phyloP scores from a whole-genome alignment of 1,140 invertebrate genomes.

The Nephila pilipes region DNA sequence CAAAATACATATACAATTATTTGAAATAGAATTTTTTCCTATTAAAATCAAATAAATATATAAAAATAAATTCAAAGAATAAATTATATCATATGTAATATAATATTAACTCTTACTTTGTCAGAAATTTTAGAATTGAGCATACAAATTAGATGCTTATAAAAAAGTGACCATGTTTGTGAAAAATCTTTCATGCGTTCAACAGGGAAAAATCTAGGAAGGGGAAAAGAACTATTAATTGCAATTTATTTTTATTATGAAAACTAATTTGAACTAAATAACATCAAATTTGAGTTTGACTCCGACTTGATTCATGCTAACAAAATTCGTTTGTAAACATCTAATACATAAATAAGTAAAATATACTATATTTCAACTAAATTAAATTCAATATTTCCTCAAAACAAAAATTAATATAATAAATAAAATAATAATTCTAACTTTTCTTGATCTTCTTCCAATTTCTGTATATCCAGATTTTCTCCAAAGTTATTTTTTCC shows the following conservation, averaged over 20 bases:
- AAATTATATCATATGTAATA: too few species aligned
- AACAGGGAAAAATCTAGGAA: not conserved
- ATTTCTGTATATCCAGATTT: not conserved
- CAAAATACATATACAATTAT: too few species aligned
- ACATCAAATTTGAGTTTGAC: not conserved
- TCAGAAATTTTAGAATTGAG: not conserved
- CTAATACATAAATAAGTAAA: too few species aligned
- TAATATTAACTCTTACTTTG: not conserved
- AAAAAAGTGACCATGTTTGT: not conserved
- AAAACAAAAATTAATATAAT: too few species aligned
- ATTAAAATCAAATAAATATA: too few species aligned
- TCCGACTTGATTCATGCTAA: not conserved
- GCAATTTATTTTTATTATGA: too few species aligned
- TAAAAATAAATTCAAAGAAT: too few species aligned
- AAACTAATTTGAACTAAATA: not conserved
- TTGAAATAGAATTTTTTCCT: too few species aligned
- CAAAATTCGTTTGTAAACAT: too few species aligned
- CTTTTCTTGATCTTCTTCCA: not conserved
- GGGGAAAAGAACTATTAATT: too few species aligned
- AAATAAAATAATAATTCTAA: not conserved
- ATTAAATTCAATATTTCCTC: too few species aligned
- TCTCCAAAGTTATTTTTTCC: not conserved
- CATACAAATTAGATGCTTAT: not conserved
- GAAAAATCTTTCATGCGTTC: constrained; percentile 18
- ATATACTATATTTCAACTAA: too few species aligned